Evolutionary conservation across 2,113 vertebrate genomes (phyloP), one percentile per base, ranked within the genome.

Genomic region (Scartelaos histophorus): DNA sequence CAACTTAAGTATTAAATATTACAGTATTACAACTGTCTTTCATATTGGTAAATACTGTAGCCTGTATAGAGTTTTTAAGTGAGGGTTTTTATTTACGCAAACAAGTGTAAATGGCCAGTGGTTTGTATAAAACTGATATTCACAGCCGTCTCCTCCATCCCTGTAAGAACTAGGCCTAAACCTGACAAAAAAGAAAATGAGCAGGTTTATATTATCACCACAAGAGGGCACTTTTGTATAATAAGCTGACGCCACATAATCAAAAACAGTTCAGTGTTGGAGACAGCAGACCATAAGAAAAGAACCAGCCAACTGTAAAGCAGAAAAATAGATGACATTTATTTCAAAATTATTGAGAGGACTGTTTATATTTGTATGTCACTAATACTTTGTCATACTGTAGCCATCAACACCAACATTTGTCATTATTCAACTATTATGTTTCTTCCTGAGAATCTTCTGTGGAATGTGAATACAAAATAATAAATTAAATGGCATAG

Each of bases 361-460:
- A 38, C 34, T 38, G 2, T 53, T 10, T 38, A 6, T 53, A 61
- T 61, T 17, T 47, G 13, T 34, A 61, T 61, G 76, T 60, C 51
- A 79, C 53, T 76, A 89, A 64, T 71, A 45, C 65, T 80, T 80
- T 61, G 58, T 69, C 71, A 75, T 70, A 74, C 75, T 54, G 70
- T 79, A 83, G 81, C 80, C 81, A 57, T 70, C 77, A 71, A 82
- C 84, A 29, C 29, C 29, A 84, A 67, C 75, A 81, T 29, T 81
- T 58, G 87, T 80, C 71, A 25, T 80, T 81, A 77, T 77, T 53
- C 84, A 92, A 87, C 21, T 66, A 22, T 46, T 13, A 91, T 90
- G 92, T 91, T 93, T 92, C 91, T 97, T 96, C 96, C 96, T 98
- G 96, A 98, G 95, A 94, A 94, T 95, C 90, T 90, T 91, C 94